Evolutionary conservation across 1,140 invertebrate species (phyloP), one percentile per base, ranked within the genome.

Genomic region (Camponotus floridanus): DNA sequence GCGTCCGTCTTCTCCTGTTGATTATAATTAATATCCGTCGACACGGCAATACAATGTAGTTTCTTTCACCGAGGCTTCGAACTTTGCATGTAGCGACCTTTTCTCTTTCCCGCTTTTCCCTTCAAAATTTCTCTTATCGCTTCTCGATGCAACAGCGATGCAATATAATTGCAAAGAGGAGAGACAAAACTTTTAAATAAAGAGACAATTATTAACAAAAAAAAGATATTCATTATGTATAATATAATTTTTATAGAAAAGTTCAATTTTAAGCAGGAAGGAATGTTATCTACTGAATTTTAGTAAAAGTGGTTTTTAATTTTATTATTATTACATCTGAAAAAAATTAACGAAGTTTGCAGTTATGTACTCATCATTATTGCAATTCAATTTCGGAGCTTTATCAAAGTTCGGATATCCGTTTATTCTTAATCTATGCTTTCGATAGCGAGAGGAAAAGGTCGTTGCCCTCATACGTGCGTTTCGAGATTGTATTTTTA

Each of bases 41-140:
- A 11, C 33, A 18, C 48, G 67, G 21, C 4, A 39, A 59, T 55
- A 88, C 70, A 88, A 85, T 85, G 26, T 15, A 48, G 57, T 36
- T 33, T 87, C 48, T 88, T 85, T 88, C 73, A 88, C 39, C 36
- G 59, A 73, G 31, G 36, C 42, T 51, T 55, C 61, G 73, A 88
- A 88, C 80, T 88, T 88, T 73, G 71, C 81, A 48, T 42, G 31
- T 5, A 51, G 18, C 88, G 87, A 88, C 74, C 88, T 88, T 89
- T 86, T 62, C 45, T 86, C 31, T 51, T 48, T 48, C 18, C 61
- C 57, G 8, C 39, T 39, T 65, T 59, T 70, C 9, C 51, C 51
- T 68, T 70, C 36, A 51, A 86, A 81, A 70, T 88, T 89, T 89
- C 88, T 48, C 33, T n/a, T 48, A 31, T 85, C 18, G 39, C 33